A percentile compares a stretch with the other conserved stretches of the same genome.
Conservation (phyloP, 1,140 invertebrate genomes). For the Parapsyche elsis region DNA sequence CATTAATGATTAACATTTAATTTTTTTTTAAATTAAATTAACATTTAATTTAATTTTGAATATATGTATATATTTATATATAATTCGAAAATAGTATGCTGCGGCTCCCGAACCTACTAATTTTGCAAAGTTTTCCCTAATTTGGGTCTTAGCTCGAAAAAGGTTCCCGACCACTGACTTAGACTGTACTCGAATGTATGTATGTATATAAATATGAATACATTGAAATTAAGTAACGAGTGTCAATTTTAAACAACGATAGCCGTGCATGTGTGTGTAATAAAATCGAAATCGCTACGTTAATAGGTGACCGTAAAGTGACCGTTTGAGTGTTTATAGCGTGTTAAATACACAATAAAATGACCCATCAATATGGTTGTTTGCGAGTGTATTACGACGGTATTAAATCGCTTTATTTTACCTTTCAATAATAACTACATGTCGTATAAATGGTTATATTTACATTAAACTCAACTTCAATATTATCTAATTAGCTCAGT, state of each 20-base stretch:
- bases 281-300: no score
- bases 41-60: no score
- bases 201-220: neutral
- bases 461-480: neutral
- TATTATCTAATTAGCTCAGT: neutral
- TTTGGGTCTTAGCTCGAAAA: no score
- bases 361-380: neutral
- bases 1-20: no score
- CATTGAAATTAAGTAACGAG: neutral
- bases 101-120: no score
- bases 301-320: neutral
- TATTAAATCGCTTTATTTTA: no score
- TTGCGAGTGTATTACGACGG: neutral
- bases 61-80: neutral
- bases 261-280: no score
- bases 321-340: neutral
- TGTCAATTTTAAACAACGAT: no score
- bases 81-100: no score
- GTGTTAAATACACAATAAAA: slow-evolving; percentile 1
- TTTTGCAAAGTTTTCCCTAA: no score
- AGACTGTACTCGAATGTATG: neutral
- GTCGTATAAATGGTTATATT: neutral
- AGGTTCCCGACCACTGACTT: no score
- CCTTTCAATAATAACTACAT: neutral
- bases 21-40: no score